These are phyloP conservation scores for Heteromormyrus szaboi DNA, from an alignment of 2,797 vertebrate genomes.

Conservation along the genomic window DNA sequence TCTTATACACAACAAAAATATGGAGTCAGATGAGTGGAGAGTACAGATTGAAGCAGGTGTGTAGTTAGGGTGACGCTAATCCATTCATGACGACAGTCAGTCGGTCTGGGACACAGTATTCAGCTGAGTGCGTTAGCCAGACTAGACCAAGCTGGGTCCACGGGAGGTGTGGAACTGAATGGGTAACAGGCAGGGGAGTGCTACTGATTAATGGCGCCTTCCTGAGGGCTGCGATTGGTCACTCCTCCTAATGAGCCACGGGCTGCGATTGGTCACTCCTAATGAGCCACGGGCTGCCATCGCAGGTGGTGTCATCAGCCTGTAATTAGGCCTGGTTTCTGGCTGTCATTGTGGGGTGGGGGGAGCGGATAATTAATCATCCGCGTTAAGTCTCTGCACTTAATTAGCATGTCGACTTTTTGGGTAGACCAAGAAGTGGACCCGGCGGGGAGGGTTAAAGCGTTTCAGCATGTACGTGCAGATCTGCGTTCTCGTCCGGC, in stretches of 20 bases:
- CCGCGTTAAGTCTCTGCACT: slow-evolving; percentile 2
- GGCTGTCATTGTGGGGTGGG: background rate
- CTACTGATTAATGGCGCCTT: background rate
- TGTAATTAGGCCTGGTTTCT: slow-evolving; percentile 3
- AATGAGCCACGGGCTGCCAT: background rate
- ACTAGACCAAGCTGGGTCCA: background rate
- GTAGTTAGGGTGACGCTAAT: background rate
- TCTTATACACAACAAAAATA: background rate
- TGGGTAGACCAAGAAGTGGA: background rate
- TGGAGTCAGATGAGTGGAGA: background rate
- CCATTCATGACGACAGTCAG: background rate
- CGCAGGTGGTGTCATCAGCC: slow-evolving; percentile 6
- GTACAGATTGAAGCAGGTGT: background rate
- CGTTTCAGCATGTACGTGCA: background rate
- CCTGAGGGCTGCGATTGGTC: background rate
- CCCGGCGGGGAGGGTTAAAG: background rate
- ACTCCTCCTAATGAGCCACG: background rate
- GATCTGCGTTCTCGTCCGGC: background rate
- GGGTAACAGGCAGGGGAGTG: background rate
- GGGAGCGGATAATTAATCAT: slow-evolving; percentile 1
- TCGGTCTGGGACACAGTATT: background rate
- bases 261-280: slow-evolving; percentile 9
- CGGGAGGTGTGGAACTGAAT: background rate
- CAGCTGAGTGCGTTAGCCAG: background rate
- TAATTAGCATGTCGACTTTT: background rate